phyloP scores from a whole-genome alignment of 92 coral and sea anemone species.

The Umimayanthus chanpuru region DNA sequence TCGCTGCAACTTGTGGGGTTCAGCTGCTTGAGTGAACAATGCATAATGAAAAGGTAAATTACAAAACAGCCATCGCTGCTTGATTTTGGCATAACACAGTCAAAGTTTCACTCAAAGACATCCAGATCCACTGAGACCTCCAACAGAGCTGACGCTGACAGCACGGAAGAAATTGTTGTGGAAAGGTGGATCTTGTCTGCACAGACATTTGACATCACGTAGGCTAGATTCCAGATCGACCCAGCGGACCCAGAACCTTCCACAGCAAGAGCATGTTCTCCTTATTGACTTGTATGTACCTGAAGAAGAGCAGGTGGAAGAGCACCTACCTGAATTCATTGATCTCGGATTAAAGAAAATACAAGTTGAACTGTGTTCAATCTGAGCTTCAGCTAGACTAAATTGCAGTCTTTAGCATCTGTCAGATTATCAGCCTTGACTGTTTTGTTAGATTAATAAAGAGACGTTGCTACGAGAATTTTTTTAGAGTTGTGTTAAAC shows the following conservation, averaged over 20 bases:
- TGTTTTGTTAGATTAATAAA: too few relatives aligned
- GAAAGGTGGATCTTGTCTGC: constrained; percentile 22
- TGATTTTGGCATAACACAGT: too few relatives aligned
- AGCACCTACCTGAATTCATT: constrained; percentile 12
- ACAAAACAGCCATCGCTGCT: too few relatives aligned
- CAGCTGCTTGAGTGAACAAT: too few relatives aligned
- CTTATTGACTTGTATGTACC: constrained; percentile 4
- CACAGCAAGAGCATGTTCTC: constrained; percentile 16
- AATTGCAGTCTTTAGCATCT: neutral
- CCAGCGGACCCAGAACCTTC: constrained; percentile 13
- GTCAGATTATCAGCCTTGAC: too few relatives aligned
- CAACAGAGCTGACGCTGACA: constrained; percentile 5
- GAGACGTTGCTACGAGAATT: too few relatives aligned
- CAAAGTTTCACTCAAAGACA: too few relatives aligned
- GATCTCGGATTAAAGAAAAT: neutral
- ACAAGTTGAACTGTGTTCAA: constrained; percentile 14
- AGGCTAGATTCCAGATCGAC: constrained; percentile 22
- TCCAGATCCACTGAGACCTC: constrained; percentile 10
- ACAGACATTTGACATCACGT: constrained; percentile 1
- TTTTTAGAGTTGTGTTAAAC: too few relatives aligned
- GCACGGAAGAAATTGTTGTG: constrained; percentile 4
- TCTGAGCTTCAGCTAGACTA: constrained; percentile 6
- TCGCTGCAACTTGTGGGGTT: neutral
- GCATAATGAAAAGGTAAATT: too few relatives aligned
- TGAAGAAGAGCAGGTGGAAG: constrained; percentile 14